These are phyloP conservation scores for Craseonycteris thonglongyai DNA, from an alignment of 2,113 vertebrate genomes.

Conservation along the genomic window DNA sequence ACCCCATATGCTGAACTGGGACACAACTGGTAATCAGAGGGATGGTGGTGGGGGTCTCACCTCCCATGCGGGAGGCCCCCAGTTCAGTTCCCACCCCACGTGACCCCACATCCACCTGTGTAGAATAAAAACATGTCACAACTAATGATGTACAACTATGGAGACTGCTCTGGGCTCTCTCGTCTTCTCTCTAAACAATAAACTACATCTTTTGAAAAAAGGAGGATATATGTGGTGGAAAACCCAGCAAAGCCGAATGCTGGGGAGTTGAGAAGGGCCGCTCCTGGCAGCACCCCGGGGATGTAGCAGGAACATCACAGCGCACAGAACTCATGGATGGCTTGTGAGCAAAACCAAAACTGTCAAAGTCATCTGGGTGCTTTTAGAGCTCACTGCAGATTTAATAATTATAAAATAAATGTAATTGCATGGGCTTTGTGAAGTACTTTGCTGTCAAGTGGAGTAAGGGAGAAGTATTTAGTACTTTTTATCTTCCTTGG, in stretches of 20 bases:
- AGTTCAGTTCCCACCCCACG: too few relatives aligned
- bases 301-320: rapidly evolving
- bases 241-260: background rate
- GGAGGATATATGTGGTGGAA: rapidly evolving
- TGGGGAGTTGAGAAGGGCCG: background rate
- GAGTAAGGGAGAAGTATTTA: background rate
- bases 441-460: background rate
- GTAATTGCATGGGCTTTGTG: slow-evolving; percentile 19
- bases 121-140: too few relatives aligned
- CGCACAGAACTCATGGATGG: rapidly evolving
- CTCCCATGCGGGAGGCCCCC: too few relatives aligned
- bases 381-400: background rate
- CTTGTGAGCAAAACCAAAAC: background rate
- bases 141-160: too few relatives aligned
- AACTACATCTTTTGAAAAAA: too few relatives aligned
- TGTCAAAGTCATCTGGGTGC: background rate
- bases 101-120: too few relatives aligned
- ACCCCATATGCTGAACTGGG: too few relatives aligned
- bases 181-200: too few relatives aligned
- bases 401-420: slow-evolving; percentile 26
- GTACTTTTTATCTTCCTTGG: slow-evolving; percentile 21
- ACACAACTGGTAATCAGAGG: too few relatives aligned
- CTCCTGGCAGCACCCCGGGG: background rate
- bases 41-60: too few relatives aligned
- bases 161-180: too few relatives aligned